Base-by-base conservation (phyloP, 2,113 vertebrate species). In the Clupea harengus region DNA sequence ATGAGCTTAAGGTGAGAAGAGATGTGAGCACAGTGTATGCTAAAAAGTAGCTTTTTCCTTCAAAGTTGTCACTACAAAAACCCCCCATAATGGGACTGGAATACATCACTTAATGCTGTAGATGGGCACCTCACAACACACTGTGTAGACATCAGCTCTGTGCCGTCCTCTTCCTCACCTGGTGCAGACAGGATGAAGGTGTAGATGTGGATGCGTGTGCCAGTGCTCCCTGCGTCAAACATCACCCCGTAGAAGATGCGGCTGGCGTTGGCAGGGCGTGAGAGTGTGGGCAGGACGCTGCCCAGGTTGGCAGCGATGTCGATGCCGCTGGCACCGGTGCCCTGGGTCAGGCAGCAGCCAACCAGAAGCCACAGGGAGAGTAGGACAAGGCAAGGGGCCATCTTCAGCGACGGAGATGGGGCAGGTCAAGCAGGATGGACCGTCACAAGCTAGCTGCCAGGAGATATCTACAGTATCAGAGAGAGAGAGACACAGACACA, bases 151-250 rank as follows among this genome's bases (percentile, higher is more conserved):
- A 39, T 39, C 39, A 39, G 39, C 2, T 39, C 39, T 39, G 39
- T 39, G 39, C 39, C 67, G 4, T 39, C 28, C 72, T 39, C 72
- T 17, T 22, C 44, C 88, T 92, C 83, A 99, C 98, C 97, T 91
- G 95, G 90, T 78, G 90, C 91, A 80, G 91, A 94, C 78, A 96
- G 96, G 88, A 96, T 96, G 92, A 99, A 99, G 57, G 95, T 97
- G 90, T 98, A 99, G 84, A 99, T 94, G 45, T 99, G 98, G 90
- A 99, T 96, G 32, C 98, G 95, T 0, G 98, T 99, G 85, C 98
- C 98, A 2, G 98, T 99, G 93, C 98, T 99, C 90, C 98, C 98
- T 0, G 98, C 98, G 0, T 99, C 98, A 92, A 99, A 99, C 97
- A 99, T 98, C 91, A 99, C 96, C 4, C 96, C 96, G 81, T 99